Base-by-base conservation (phyloP, 2,888 invertebrate species). In the Cordilura impudica region DNA sequence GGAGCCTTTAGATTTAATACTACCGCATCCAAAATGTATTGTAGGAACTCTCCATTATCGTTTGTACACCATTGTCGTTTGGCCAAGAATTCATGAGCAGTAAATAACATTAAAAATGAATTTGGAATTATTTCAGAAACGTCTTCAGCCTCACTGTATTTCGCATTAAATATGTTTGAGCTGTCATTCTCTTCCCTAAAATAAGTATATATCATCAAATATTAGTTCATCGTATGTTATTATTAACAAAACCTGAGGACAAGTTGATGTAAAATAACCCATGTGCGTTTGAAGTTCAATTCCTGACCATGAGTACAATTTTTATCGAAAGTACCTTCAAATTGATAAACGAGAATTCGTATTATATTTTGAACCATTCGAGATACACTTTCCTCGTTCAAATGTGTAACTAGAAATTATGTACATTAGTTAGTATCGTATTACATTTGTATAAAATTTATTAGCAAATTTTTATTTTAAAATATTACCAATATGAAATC, bases 61-160 rank as follows among this genome's bases (percentile, higher is more conserved):
- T 92, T 92, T 72, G 94, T 93, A 86, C 97, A 97, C 95, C 95
- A 96, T 0, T 93, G 92, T 67, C 93, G 92, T 84, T 93, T 93
- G 74, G 96, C 96, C 49, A 97, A 91, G 87, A 95, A 95, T 84
- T 97, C 96, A 88, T 97, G 97, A 1, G 94, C 96, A 47, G 94
- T 93, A 86, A 95, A 95, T 71, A 97, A 90, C 76, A 96, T 91
- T 90, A 94, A 92, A 60, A 97, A 90, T 0, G 96, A 95, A 56
- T 93, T 91, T 1, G 95, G 95, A 21, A 95, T 90, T 71, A 93
- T 58, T 4, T 86, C 93, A 81, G 93, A 93, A 10, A 91, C 90
- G 39, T 91, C 80, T 45, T 82, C 85, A n/a, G 86, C 83, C 76
- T 84, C 89, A 86, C 78, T 84, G 83, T 21, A 86, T 21, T 81